Percentiles rank a stretch among this genome's conserved stretches.
Evolutionary conservation across 2,888 invertebrate genomes (phyloP).

Genomic region (Carterocephalus palaemon): DNA sequence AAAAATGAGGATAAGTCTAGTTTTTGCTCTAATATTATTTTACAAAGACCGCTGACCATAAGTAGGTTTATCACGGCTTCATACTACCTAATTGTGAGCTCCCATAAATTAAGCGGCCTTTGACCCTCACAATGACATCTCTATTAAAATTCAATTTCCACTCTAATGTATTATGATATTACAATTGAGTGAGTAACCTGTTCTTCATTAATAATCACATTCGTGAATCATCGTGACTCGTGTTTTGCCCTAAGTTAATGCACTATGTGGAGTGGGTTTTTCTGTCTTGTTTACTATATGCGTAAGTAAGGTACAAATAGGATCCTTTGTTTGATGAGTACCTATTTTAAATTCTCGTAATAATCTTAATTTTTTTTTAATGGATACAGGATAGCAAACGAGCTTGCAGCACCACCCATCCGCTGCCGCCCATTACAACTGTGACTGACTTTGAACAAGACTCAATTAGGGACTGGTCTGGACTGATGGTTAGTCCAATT

Average conservation of each 20-base stretch:
- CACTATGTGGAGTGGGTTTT: conserved; percentile 14
- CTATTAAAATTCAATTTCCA: conserved; percentile 19
- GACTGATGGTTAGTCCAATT: no score
- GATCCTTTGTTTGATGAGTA: no score
- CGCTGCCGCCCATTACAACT: no score
- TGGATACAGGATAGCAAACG: no score
- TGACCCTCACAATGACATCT: conserved; percentile 18
- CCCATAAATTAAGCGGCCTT: conserved; percentile 20
- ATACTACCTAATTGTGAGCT: conserved; percentile 18
- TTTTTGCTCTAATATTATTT: conserved; percentile 11
- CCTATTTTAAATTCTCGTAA: no score
- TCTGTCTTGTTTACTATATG: conserved; percentile 6
- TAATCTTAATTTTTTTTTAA: no score
- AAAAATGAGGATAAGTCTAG: no score
- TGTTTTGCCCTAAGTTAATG: background rate
- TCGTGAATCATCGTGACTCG: conserved; percentile 20
- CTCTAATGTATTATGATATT: conserved; percentile 17
- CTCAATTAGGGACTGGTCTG: no score
- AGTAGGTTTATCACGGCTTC: no score
- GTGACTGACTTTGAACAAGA: no score
- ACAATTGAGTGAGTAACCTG: conserved; percentile 22
- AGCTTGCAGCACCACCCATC: no score
- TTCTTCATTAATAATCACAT: conserved; percentile 16
- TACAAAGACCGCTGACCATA: background rate
- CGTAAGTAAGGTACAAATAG: no score